Percentiles rank a stretch among this genome's conserved stretches.
These are phyloP conservation scores for Clanis bilineata DNA, from an alignment of 2,888 invertebrate species.

Conservation along the genomic window DNA sequence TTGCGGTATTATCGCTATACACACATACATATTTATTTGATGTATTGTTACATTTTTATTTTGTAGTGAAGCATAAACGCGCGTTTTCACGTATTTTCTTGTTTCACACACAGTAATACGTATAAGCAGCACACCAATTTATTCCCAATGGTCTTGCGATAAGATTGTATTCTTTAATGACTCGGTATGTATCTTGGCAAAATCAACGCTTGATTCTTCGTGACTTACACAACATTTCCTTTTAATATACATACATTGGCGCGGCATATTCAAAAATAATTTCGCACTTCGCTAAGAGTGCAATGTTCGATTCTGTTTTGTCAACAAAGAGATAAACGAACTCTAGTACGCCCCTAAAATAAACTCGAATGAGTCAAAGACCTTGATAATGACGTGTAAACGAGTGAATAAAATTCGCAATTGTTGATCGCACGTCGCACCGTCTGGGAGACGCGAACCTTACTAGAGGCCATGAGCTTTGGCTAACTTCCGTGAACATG, in stretches of 20 bases:
- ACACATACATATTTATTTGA: not conserved
- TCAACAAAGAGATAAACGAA: slow-evolving; percentile 61
- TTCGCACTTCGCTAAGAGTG: slow-evolving; percentile 32
- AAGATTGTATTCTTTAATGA: not conserved
- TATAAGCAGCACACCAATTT: not conserved
- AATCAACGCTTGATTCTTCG: not conserved
- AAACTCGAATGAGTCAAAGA: slow-evolving; percentile 67
- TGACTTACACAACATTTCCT: not conserved
- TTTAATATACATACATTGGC: not conserved
- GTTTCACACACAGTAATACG: not conserved
- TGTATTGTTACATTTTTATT: not conserved
- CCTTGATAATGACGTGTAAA: slow-evolving; percentile 70
- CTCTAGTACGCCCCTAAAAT: slow-evolving; percentile 57
- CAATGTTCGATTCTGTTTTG: slow-evolving; percentile 51
- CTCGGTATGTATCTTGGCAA: not conserved
- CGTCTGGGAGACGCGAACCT: slow-evolving; percentile 24
- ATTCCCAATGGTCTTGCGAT: not conserved
- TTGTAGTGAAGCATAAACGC: not conserved
- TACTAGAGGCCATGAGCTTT: slow-evolving; percentile 35
- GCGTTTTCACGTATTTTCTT: not conserved
- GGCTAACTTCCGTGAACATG: slow-evolving; percentile 43
- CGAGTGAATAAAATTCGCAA: slow-evolving; percentile 61
- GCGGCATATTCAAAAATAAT: slow-evolving; percentile 18
- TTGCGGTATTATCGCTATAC: not conserved
- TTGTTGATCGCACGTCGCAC: slow-evolving; percentile 33